Percentiles rank a stretch among this genome's conserved stretches.
Conservation (phyloP, 2,113 vertebrate species). For the Urocitellus parryii region DNA sequence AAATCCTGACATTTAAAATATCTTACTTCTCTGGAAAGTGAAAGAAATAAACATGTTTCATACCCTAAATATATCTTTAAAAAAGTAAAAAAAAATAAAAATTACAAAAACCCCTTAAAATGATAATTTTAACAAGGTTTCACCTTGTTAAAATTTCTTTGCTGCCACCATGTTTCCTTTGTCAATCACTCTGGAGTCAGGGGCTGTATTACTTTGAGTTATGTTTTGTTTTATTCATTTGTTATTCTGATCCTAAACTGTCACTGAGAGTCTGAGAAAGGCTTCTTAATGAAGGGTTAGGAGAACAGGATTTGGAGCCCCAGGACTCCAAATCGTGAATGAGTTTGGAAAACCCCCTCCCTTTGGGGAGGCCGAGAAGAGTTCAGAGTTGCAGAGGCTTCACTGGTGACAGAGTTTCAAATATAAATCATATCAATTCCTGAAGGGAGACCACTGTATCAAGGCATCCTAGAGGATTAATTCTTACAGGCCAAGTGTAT, state of each 20-base stretch:
- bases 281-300: neutral
- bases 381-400: neutral
- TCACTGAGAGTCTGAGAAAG: neutral
- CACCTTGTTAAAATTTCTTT: no score
- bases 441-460: neutral
- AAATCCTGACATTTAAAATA: neutral
- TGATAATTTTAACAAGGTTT: neutral
- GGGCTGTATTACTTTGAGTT: no score
- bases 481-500: neutral
- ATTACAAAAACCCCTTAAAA: neutral
- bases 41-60: neutral
- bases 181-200: neutral
- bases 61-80: neutral
- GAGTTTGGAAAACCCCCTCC: neutral
- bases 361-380: neutral
- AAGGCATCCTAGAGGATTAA: neutral
- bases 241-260: neutral
- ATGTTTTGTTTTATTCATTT: neutral
- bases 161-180: neutral
- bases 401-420: neutral
- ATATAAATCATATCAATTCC: neutral
- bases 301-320: neutral
- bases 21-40: neutral
- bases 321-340: neutral
- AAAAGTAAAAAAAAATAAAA: neutral